Evolutionary conservation across 2,113 vertebrate genomes (phyloP).

Genomic region (Tupaia tana): DNA sequence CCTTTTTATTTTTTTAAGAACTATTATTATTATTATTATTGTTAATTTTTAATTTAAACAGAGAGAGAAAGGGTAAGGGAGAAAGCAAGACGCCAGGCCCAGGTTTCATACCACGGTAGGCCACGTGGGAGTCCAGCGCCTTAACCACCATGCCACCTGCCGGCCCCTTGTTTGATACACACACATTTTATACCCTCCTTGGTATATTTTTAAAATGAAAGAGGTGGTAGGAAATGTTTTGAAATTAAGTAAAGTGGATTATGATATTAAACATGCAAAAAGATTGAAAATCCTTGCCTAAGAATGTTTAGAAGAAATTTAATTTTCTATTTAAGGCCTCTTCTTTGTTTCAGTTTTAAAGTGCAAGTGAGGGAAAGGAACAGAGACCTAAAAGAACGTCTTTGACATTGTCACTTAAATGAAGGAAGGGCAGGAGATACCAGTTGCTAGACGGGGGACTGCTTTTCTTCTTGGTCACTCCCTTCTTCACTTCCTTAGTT

Average conservation of each 20-base stretch:
- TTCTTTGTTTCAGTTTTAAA: background rate
- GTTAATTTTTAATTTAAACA: too few species aligned
- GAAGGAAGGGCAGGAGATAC: background rate
- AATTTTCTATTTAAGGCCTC: constrained; percentile 25
- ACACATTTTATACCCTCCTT: background rate
- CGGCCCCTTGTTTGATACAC: background rate
- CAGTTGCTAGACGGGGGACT: background rate
- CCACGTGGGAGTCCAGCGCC: too few species aligned
- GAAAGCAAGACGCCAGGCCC: too few species aligned
- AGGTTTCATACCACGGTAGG: too few species aligned
- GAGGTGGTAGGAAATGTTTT: constrained; percentile 48
- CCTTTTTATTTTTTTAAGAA: too few species aligned
- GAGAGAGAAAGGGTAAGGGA: too few species aligned
- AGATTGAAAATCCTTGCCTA: background rate
- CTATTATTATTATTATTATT: too few species aligned
- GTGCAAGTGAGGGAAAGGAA: background rate
- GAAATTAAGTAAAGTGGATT: constrained; percentile 26
- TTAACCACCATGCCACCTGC: too few species aligned
- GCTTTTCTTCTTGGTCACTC: background rate
- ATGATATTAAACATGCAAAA: background rate
- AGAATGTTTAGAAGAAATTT: background rate
- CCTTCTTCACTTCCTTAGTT: background rate
- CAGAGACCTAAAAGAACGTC: background rate
- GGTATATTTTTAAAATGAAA: background rate
- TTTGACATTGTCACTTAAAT: background rate